Base-by-base conservation (phyloP, 2,888 invertebrate species). In the Ferrisia virgata region DNA sequence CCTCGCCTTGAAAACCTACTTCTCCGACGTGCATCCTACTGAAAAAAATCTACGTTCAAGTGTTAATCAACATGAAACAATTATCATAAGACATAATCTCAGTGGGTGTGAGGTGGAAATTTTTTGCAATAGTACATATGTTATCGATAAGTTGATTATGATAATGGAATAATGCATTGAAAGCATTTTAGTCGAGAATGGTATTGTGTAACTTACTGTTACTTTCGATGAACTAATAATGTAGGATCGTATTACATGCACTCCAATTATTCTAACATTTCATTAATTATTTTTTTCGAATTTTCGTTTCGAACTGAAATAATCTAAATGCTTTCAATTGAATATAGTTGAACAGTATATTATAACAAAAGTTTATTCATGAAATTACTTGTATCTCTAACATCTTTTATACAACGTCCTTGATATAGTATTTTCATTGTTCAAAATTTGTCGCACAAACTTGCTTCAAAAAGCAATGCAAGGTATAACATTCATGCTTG, bases 1-100 rank as follows among this genome's bases (percentile, higher is more conserved):
- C 72, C 72, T 76, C 72, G 72, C 72, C 72, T 76, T 76, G 33
- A 36, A 36, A 76, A 76, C 72, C 31, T 76, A 72, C 72, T 72
- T n/a, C 33, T 13, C 33, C 31, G 11, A 72, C 28, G 8, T 18
- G 25, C 64, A 22, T 76, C 36, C 72, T 36, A 36, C 33, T 36
- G 72, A 36, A 76, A 36, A n/a, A 33, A 76, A 36, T 76, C 36
- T 15, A n/a, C 9, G 72, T 36, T 76, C 18, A 11, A 33, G 72
- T 76, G 72, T 76, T 76, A 76, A 76, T 76, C 33, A 76, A 76
- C n/a, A 18, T 33, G 18, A 36, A 76, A 36, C 72, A 76, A 76
- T 76, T 76, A 72, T 31, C 33, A 76, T 36, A 33, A 76, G 36
- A 36, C 36, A 18, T 76, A 9, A 36, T 36, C 6, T 33, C 8